Conservation (phyloP, 2,113 vertebrate species). For the Antechinus stuartii region DNA sequence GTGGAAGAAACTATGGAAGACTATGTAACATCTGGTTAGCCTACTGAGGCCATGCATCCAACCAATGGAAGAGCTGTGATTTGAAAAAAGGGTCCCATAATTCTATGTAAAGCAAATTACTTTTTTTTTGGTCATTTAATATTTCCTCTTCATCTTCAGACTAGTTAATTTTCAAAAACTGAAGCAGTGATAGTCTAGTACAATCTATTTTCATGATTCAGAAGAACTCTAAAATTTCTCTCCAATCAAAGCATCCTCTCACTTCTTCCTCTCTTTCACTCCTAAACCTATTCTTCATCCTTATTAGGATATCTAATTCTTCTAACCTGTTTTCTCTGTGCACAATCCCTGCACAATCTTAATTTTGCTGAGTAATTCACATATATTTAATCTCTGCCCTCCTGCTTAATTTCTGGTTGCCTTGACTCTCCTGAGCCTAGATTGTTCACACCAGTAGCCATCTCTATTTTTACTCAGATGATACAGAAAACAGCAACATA, state of each 20-base stretch:
- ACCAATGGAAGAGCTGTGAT: slow-evolving; percentile 1
- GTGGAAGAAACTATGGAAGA: slow-evolving; percentile 27
- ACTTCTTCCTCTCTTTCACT: background rate
- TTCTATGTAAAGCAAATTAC: background rate
- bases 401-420: background rate
- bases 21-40: slow-evolving; percentile 27
- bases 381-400: background rate
- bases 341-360: background rate
- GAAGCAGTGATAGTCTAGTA: background rate
- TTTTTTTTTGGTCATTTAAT: background rate
- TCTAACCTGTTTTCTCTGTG: background rate
- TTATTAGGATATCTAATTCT: background rate
- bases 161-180: background rate
- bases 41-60: background rate
- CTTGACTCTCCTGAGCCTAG: background rate
- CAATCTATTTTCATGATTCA: background rate
- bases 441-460: background rate
- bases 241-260: background rate
- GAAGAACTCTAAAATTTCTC: background rate
- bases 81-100: slow-evolving; percentile 15
- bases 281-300: background rate
- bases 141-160: background rate
- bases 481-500: background rate
- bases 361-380: background rate
- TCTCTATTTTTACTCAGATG: background rate